These are phyloP conservation scores for Acronicta leporina DNA, from an alignment of 2,888 invertebrate species.

Conservation along the genomic window DNA sequence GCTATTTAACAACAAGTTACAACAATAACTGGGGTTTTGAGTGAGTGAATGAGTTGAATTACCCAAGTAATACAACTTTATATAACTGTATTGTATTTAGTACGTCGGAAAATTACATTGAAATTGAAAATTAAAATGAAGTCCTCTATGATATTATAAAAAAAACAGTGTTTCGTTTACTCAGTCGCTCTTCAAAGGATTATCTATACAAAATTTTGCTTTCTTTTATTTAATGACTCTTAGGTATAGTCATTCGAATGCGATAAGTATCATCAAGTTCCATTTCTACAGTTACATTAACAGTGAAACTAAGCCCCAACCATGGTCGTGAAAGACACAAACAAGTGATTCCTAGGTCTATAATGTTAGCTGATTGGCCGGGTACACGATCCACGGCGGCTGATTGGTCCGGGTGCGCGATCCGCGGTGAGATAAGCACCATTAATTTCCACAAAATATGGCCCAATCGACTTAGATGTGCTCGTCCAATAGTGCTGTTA, in stretches of 20 bases:
- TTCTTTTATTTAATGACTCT: no score
- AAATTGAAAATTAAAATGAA: no score
- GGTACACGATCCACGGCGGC: slow-evolving; percentile 16
- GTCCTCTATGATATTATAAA: no score
- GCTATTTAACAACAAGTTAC: no score
- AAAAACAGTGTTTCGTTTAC: no score
- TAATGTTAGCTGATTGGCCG: slow-evolving; percentile 32
- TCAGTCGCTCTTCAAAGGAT: no score
- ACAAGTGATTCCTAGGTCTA: slow-evolving; percentile 25
- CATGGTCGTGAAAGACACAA: slow-evolving; percentile 5
- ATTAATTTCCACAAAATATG: slow-evolving; percentile 48
- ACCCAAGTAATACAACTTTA: no score
- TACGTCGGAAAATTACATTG: no score
- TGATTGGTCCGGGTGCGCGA: slow-evolving; percentile 34
- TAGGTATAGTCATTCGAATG: background rate
- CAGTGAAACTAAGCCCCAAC: background rate
- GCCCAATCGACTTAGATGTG: slow-evolving; percentile 24
- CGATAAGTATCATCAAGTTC: background rate
- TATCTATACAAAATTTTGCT: no score
- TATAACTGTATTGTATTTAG: no score
- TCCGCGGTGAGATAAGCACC: slow-evolving; percentile 36
- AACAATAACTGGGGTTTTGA: no score
- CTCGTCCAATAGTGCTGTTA: slow-evolving; percentile 14
- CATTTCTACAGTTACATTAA: background rate
- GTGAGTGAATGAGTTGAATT: no score